A percentile compares a stretch with the other conserved stretches of the same genome.
phyloP scores from a whole-genome alignment of 1,140 invertebrate species.

The Drosophila hydei region DNA sequence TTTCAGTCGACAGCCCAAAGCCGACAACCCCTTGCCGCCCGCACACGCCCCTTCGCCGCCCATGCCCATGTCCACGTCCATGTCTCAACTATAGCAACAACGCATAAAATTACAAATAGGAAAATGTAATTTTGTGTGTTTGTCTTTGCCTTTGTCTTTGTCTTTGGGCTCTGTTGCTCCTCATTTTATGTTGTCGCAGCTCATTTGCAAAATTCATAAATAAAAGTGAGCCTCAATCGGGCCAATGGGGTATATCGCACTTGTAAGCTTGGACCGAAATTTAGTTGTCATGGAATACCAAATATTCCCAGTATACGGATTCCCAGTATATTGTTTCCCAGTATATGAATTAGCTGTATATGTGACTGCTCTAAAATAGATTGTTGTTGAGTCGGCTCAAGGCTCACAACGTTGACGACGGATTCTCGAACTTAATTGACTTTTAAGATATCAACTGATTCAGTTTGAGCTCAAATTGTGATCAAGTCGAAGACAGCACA shows the following conservation, averaged over 20 bases:
- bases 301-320: no score
- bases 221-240: slow-evolving; percentile 5
- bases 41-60: neutral
- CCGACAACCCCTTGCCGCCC: neutral
- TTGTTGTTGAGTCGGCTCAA: no score
- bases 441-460: no score
- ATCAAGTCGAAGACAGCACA: no score
- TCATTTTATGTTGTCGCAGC: slow-evolving; percentile 33
- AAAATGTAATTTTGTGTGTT: slow-evolving; percentile 19
- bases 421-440: no score
- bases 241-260: neutral
- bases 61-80: neutral
- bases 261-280: neutral
- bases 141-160: slow-evolving; percentile 19
- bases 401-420: no score
- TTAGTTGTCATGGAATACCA: no score
- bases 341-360: no score
- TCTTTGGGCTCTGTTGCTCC: slow-evolving; percentile 6
- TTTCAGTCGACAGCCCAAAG: neutral
- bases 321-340: no score
- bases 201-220: slow-evolving; percentile 47
- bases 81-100: slow-evolving; percentile 19
- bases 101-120: slow-evolving; percentile 41
- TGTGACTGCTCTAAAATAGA: no score
- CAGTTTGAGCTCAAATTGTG: no score